phyloP scores from a whole-genome alignment of 2,888 invertebrate genomes.

The Netelia fuscicornis region DNA sequence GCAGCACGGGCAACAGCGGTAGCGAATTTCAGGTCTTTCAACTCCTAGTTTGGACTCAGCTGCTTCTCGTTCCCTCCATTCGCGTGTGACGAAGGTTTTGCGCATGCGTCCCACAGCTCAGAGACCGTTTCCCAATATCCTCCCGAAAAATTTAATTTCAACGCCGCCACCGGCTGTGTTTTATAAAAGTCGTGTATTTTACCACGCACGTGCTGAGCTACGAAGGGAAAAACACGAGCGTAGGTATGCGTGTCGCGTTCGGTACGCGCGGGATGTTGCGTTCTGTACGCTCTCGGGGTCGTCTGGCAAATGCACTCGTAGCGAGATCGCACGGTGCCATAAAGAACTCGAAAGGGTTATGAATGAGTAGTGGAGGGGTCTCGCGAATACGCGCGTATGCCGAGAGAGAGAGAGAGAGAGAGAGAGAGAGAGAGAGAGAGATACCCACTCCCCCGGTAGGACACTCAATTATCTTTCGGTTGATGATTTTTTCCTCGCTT shows the following conservation, averaged over 20 bases:
- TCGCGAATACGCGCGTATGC: constrained; percentile 28
- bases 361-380: constrained; percentile 31
- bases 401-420: constrained; percentile 17
- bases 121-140: constrained; percentile 34
- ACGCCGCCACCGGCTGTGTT: constrained; percentile 52
- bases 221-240: constrained; percentile 5
- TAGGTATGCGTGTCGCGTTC: background rate
- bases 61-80: background rate
- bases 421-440: constrained; percentile 18
- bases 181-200: constrained; percentile 54
- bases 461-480: constrained; percentile 21
- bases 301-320: constrained; percentile 52
- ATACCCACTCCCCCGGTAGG: background rate
- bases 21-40: constrained; percentile 22
- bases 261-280: constrained; percentile 51
- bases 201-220: constrained; percentile 13
- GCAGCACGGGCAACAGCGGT: constrained; percentile 28
- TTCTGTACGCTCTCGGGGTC: constrained; percentile 43
- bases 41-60: background rate
- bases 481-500: background rate
- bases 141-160: constrained; percentile 61
- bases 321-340: constrained; percentile 55
- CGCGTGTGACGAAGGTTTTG: constrained; percentile 28
- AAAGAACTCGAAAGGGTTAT: constrained; percentile 61
- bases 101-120: constrained; percentile 3